phyloP scores from a whole-genome alignment of 2,113 vertebrate species.

The Genyomyrus donnyi region DNA sequence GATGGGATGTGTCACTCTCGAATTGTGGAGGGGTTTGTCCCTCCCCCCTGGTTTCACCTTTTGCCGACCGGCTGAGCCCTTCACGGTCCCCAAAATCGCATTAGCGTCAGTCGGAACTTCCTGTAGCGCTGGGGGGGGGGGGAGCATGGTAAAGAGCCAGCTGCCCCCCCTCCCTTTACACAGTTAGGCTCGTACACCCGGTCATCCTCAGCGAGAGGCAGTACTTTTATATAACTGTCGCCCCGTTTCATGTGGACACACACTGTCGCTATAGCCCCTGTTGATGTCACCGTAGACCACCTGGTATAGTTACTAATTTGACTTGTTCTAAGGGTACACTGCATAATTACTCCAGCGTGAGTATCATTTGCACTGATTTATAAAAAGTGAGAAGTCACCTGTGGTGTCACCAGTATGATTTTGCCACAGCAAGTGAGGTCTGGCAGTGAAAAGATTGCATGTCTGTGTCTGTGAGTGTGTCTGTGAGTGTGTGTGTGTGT shows the following conservation, averaged over 20 bases:
- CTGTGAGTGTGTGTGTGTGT: too few species aligned
- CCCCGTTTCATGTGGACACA: background rate
- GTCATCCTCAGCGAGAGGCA: background rate
- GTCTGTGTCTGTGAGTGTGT: too few species aligned
- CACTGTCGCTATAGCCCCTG: background rate
- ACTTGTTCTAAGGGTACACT: background rate
- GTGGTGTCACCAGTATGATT: background rate
- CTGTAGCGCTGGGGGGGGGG: background rate
- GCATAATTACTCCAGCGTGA: background rate
- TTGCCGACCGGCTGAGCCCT: background rate
- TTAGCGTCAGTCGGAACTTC: background rate
- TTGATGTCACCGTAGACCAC: background rate
- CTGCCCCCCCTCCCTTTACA: background rate
- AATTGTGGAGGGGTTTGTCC: background rate
- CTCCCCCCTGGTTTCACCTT: background rate
- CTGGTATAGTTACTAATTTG: background rate
- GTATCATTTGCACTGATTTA: background rate
- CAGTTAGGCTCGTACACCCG: background rate
- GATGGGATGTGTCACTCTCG: background rate
- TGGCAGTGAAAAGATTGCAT: background rate
- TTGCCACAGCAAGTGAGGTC: background rate
- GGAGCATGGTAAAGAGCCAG: background rate
- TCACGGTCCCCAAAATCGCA: background rate
- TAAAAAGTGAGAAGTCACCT: background rate
- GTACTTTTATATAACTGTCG: background rate